A percentile compares a stretch with the other conserved stretches of the same genome.
phyloP scores from a whole-genome alignment of 2,113 vertebrate genomes.

The Cranoglanis bouderius region DNA sequence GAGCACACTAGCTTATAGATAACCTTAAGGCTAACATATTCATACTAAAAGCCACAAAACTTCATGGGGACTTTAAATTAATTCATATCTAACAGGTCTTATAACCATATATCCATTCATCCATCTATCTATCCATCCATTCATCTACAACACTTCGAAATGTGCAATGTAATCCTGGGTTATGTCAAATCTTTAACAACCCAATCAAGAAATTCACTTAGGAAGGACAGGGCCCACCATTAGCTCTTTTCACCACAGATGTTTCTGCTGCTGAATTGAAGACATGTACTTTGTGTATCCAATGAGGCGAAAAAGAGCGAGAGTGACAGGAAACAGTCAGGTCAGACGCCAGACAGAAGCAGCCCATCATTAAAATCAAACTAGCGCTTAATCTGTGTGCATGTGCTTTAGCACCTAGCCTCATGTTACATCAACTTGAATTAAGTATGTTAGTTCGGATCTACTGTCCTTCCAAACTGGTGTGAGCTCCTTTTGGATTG shows the following conservation, averaged over 20 bases:
- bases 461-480: neutral
- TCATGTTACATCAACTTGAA: neutral
- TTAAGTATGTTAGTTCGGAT: neutral
- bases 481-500: neutral
- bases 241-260: slow-evolving; percentile 12
- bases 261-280: neutral
- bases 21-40: no score
- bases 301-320: slow-evolving; percentile 36
- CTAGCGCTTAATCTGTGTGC: neutral
- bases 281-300: neutral
- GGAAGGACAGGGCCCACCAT: neutral
- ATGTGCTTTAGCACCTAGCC: neutral
- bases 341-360: slow-evolving; percentile 36
- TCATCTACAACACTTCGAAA: neutral
- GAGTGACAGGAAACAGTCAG: slow-evolving; percentile 28
- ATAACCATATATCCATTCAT: neutral
- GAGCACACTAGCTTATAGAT: no score
- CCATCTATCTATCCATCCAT: neutral
- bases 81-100: neutral
- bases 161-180: neutral
- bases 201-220: neutral
- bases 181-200: neutral
- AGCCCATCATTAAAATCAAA: slow-evolving; percentile 23
- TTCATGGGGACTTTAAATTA: no score
- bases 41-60: no score